Percentiles rank a stretch among this genome's conserved stretches.
Evolutionary conservation across 2,113 vertebrate genomes (phyloP).

Genomic region (Phyllopteryx taeniolatus): DNA sequence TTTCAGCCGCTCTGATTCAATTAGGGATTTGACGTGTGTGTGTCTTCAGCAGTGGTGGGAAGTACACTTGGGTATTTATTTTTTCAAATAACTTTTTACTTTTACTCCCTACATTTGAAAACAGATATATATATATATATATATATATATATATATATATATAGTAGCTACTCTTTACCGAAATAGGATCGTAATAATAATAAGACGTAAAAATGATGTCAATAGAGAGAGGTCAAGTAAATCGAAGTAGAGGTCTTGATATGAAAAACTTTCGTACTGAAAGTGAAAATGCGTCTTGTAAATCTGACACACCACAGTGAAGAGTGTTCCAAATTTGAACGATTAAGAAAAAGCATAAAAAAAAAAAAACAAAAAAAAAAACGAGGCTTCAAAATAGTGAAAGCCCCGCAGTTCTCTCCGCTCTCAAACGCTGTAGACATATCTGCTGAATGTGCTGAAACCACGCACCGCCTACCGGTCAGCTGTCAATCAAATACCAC

Average conservation of each 20-base stretch:
- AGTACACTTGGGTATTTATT: neutral
- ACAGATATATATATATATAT: neutral
- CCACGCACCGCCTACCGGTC: no score
- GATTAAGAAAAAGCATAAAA: no score
- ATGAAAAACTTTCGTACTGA: neutral
- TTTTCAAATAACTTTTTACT: neutral
- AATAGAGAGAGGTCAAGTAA: neutral
- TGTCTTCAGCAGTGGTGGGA: neutral
- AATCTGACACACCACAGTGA: neutral
- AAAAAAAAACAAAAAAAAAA: no score
- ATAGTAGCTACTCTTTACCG: neutral
- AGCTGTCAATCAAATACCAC: no score
- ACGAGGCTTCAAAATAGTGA: neutral
- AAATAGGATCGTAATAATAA: neutral
- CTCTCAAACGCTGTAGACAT: neutral
- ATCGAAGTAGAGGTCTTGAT: neutral
- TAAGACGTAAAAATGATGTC: neutral
- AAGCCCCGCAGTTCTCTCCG: neutral
- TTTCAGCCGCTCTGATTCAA: neutral
- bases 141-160: neutral
- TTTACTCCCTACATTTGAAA: neutral
- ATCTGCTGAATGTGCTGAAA: no score
- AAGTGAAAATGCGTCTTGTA: neutral
- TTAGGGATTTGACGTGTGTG: neutral
- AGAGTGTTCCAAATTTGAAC: neutral